phyloP scores from a whole-genome alignment of 2,888 invertebrate species.

The Cataglyphis rosenhaueri region DNA sequence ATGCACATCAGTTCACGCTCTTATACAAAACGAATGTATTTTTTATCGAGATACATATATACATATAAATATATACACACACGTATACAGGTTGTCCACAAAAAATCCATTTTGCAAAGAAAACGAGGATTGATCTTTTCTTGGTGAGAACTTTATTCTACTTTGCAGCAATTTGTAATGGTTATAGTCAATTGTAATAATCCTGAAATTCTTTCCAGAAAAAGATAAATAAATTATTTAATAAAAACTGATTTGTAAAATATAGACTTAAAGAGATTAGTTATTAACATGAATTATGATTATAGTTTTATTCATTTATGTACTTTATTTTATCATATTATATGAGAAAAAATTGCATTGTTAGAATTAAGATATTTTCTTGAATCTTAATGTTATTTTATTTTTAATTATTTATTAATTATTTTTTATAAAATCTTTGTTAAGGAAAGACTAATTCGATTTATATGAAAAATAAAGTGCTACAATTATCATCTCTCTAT shows the following conservation, averaged over 20 bases:
- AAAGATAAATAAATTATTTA: background rate
- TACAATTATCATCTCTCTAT: background rate
- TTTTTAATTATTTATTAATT: constrained; percentile 2
- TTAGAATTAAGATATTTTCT: background rate
- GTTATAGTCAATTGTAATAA: background rate
- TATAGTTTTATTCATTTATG: background rate
- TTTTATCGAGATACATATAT: background rate
- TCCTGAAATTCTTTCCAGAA: background rate
- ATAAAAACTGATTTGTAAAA: background rate
- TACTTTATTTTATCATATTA: background rate
- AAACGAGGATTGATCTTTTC: background rate
- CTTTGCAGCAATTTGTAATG: background rate
- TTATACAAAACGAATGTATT: constrained; percentile 14
- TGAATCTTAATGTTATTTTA: background rate
- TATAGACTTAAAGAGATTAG: background rate
- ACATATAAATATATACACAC: background rate
- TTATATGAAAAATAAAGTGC: background rate
- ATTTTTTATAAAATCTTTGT: background rate
- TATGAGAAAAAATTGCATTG: background rate
- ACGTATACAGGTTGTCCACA: background rate
- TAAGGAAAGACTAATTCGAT: background rate
- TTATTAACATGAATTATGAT: background rate
- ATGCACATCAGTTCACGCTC: constrained; percentile 58
- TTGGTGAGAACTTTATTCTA: background rate
- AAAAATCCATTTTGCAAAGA: background rate